Percentiles rank a stretch among this genome's conserved stretches.
Evolutionary conservation across 2,113 vertebrate species (phyloP).

Genomic region (Pterophyllum scalare): DNA sequence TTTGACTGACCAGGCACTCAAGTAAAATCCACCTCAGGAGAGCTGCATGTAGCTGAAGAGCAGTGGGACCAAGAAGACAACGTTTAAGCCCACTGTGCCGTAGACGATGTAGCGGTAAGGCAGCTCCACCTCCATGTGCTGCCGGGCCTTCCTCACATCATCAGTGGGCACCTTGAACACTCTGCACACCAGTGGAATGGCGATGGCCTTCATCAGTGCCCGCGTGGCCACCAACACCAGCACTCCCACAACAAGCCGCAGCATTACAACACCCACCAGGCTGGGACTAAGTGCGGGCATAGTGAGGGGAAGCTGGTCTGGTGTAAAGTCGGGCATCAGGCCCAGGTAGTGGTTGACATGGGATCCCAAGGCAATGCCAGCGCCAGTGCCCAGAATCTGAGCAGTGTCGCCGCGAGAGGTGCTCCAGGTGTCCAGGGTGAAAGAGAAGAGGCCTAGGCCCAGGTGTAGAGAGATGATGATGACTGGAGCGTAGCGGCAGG

Average conservation of each 20-base stretch:
- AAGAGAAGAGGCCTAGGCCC: slow-evolving; percentile 91
- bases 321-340: slow-evolving; percentile 82
- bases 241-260: slow-evolving; percentile 87
- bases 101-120: slow-evolving; percentile 96
- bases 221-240: slow-evolving; percentile 83
- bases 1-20: neutral
- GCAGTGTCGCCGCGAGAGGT: slow-evolving; percentile 95
- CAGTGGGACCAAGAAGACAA: slow-evolving; percentile 87
- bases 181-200: slow-evolving; percentile 89
- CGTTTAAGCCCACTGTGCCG: slow-evolving; percentile 88
- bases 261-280: slow-evolving; percentile 77
- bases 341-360: slow-evolving; percentile 85
- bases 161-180: slow-evolving; percentile 76
- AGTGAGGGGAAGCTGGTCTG: slow-evolving; percentile 81
- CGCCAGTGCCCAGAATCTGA: slow-evolving; percentile 93
- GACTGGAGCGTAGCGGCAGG: slow-evolving; percentile 86
- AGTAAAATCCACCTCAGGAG: slow-evolving; percentile 71
- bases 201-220: slow-evolving; percentile 88
- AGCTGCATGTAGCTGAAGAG: slow-evolving; percentile 84
- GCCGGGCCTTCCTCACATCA: slow-evolving; percentile 87
- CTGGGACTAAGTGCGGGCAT: slow-evolving; percentile 74
- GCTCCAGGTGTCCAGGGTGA: slow-evolving; percentile 97
- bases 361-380: slow-evolving; percentile 90
- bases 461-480: slow-evolving; percentile 90
- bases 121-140: slow-evolving; percentile 95